Evolutionary conservation across 2,113 vertebrate species (phyloP).

Genomic region (Glaucidium brasilianum): DNA sequence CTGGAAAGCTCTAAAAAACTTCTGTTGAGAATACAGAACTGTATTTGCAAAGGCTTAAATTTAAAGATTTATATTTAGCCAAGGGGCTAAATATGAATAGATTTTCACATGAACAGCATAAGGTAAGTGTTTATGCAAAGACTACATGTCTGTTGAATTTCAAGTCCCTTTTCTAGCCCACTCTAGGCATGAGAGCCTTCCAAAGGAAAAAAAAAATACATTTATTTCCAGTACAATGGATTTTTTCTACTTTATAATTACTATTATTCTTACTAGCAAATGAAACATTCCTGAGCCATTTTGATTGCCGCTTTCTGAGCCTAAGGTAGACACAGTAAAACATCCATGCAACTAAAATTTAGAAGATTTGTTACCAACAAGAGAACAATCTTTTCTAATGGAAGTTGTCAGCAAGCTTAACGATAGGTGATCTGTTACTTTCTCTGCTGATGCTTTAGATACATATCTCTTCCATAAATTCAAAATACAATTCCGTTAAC

Average conservation of each 20-base stretch:
- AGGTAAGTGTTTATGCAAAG: constrained; percentile 17
- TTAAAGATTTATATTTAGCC: constrained; percentile 26
- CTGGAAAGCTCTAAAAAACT: constrained; percentile 21
- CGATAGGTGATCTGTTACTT: not conserved
- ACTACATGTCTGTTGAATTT: not conserved
- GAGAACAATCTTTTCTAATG: not conserved
- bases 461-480: not conserved
- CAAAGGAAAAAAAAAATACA: not conserved
- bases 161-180: not conserved
- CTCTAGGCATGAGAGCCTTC: not conserved
- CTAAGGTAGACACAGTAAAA: not conserved
- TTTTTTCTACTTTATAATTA: constrained; percentile 11
- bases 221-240: not conserved
- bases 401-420: not conserved
- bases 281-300: not conserved
- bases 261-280: not conserved
- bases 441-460: not conserved
- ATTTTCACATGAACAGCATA: not conserved
- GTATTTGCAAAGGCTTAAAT: constrained; percentile 30
- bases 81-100: not conserved
- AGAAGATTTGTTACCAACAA: not conserved
- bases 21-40: constrained; percentile 2
- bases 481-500: not conserved
- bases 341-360: not conserved
- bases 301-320: not conserved